A percentile compares a stretch with the other conserved stretches of the same genome.
Conservation (phyloP, 1,140 invertebrate species). For the Polypedilum pembai region DNA sequence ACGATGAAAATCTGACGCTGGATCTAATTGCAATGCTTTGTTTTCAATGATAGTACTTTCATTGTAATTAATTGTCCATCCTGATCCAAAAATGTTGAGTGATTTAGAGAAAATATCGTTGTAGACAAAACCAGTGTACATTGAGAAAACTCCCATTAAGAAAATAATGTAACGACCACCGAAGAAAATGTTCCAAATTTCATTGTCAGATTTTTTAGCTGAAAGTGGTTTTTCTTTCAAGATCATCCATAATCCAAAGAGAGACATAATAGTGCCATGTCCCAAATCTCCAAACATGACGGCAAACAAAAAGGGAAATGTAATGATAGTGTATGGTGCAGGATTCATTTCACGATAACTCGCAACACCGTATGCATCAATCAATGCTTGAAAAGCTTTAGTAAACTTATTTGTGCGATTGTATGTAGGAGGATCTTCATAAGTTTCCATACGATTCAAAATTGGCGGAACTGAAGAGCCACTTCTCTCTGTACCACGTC, state of each 20-base stretch:
- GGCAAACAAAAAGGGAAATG: constrained; percentile 67
- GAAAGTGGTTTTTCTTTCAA: constrained; percentile 52
- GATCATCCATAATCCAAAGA: constrained; percentile 55
- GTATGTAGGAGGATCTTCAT: constrained; percentile 69
- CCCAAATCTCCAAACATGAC: constrained; percentile 71
- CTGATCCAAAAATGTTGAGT: constrained; percentile 70
- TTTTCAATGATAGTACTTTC: constrained; percentile 41
- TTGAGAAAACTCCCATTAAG: constrained; percentile 75
- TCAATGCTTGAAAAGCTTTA: constrained; percentile 68
- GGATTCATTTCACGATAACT: constrained; percentile 69
- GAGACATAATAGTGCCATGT: constrained; percentile 59
- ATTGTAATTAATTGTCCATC: constrained; percentile 55
- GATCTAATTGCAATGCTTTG: constrained; percentile 46
- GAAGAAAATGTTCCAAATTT: constrained; percentile 80
- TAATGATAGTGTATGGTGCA: constrained; percentile 62
- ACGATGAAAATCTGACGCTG: constrained; percentile 80
- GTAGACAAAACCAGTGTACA: constrained; percentile 78
- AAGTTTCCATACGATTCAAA: constrained; percentile 68
- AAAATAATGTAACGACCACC: constrained; percentile 77
- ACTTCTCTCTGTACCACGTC: constrained; percentile 78
- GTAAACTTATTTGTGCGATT: constrained; percentile 77
- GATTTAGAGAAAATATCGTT: constrained; percentile 79
- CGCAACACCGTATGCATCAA: constrained; percentile 77
- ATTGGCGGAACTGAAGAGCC: constrained; percentile 89
- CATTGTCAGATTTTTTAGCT: constrained; percentile 46